Conservation (phyloP, 2,888 invertebrate species). For the Neoitamus cyanurus region DNA sequence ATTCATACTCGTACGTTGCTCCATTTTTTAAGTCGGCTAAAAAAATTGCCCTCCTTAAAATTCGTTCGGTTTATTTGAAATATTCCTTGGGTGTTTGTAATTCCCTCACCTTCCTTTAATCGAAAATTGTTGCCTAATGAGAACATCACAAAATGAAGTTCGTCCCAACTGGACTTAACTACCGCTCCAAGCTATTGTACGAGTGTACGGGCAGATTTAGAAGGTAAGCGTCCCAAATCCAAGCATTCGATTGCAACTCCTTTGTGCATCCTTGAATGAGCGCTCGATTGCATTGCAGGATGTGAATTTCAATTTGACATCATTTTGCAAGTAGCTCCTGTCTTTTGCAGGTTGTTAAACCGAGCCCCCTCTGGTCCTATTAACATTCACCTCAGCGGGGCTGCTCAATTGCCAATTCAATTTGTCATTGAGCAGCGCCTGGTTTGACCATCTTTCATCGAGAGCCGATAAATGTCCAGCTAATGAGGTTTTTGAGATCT, state of each 20-base stretch:
- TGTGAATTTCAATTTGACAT: neutral
- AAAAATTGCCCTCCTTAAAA: too few species aligned
- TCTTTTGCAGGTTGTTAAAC: neutral
- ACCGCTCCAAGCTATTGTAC: neutral
- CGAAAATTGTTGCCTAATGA: too few species aligned
- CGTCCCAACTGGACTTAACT: neutral
- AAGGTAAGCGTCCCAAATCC: neutral
- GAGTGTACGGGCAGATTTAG: neutral
- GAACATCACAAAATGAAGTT: neutral
- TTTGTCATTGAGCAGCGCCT: neutral
- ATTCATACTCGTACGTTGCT: too few species aligned
- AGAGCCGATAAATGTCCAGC: neutral
- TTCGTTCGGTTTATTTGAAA: too few species aligned
- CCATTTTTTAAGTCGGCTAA: too few species aligned
- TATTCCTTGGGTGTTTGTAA: too few species aligned
- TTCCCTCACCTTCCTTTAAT: too few species aligned
- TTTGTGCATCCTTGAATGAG: neutral
- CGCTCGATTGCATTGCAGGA: neutral
- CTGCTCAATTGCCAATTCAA: neutral
- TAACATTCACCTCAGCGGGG: constrained; percentile 28
- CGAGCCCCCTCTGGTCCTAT: neutral
- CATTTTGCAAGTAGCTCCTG: neutral
- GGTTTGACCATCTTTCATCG: neutral
- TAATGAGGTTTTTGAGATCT: neutral
- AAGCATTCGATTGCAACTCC: neutral